These are phyloP conservation scores for Oryzias sinensis DNA, from an alignment of 2,797 vertebrate species.

Conservation along the genomic window DNA sequence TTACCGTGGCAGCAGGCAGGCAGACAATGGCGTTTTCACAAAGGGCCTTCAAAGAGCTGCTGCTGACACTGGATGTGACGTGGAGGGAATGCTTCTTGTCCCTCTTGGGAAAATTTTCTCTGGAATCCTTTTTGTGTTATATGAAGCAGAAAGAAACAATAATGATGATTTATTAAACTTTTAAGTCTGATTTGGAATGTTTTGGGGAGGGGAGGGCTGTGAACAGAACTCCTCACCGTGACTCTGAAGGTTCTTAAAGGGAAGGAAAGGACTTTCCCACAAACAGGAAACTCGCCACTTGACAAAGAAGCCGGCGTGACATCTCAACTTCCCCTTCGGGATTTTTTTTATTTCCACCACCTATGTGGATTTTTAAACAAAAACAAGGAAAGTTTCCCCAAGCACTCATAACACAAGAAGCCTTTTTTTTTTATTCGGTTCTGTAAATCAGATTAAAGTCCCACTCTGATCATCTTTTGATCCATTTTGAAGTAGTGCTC, in stretches of 20 bases:
- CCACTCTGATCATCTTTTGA: too few species aligned
- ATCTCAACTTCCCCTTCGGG: constrained; percentile 32
- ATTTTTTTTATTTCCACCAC: too few species aligned
- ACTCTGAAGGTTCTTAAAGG: constrained; percentile 31
- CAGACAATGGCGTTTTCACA: constrained; percentile 70
- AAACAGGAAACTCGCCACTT: constrained; percentile 55
- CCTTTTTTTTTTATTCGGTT: too few species aligned
- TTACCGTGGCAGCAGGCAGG: constrained; percentile 70
- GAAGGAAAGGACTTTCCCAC: constrained; percentile 66
- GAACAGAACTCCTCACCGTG: constrained; percentile 1
- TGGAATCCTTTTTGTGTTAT: too few species aligned
- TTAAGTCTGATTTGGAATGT: neutral
- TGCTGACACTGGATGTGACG: constrained; percentile 49
- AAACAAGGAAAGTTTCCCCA: too few species aligned
- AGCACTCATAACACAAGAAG: too few species aligned
- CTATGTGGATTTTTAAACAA: too few species aligned
- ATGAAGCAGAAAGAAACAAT: too few species aligned
- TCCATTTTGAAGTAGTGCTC: too few species aligned
- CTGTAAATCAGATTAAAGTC: too few species aligned
- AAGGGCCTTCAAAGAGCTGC: constrained; percentile 59
- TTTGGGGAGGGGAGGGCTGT: neutral
- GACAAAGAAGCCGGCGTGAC: constrained; percentile 42
- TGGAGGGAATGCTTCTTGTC: constrained; percentile 35
- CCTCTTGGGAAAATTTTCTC: neutral
- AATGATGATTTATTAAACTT: too few species aligned